phyloP scores from a whole-genome alignment of 2,888 invertebrate species.

The Polylopha cassiicola region DNA sequence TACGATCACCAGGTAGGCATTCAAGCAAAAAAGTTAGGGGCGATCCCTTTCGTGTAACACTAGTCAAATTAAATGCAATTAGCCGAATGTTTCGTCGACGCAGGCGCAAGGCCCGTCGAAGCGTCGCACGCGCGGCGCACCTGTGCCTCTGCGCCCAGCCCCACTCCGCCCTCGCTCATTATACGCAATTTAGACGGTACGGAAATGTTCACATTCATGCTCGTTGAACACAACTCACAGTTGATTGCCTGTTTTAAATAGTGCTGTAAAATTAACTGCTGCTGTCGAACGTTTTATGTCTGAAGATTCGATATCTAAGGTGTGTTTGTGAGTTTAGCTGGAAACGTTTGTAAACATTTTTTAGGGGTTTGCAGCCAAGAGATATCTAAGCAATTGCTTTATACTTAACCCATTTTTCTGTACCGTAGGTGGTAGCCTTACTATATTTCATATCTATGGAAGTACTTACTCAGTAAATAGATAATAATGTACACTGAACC shows the following conservation, averaged over 20 bases:
- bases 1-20: slow-evolving; percentile 23
- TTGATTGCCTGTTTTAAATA: slow-evolving; percentile 52
- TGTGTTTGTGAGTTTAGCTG: too few relatives aligned
- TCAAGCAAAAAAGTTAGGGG: slow-evolving; percentile 32
- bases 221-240: slow-evolving; percentile 53
- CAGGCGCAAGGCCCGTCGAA: slow-evolving; percentile 21
- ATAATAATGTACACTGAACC: too few relatives aligned
- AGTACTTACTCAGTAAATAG: too few relatives aligned
- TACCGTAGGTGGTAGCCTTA: too few relatives aligned
- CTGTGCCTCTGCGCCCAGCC: slow-evolving; percentile 52
- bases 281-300: slow-evolving; percentile 15
- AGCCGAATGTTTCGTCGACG: slow-evolving; percentile 34
- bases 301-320: too few relatives aligned
- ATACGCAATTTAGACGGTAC: slow-evolving; percentile 60
- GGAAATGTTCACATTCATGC: slow-evolving; percentile 64
- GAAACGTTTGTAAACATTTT: too few relatives aligned
- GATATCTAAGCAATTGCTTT: too few relatives aligned
- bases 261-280: slow-evolving; percentile 32
- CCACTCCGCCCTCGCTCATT: slow-evolving; percentile 57
- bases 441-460: too few relatives aligned
- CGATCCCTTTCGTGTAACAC: slow-evolving; percentile 34
- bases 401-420: too few relatives aligned
- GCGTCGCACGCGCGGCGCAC: slow-evolving; percentile 56
- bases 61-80: slow-evolving; percentile 55
- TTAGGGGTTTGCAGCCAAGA: too few relatives aligned